phyloP scores from a whole-genome alignment of 1,140 invertebrate species.

The Drosophila leontia region DNA sequence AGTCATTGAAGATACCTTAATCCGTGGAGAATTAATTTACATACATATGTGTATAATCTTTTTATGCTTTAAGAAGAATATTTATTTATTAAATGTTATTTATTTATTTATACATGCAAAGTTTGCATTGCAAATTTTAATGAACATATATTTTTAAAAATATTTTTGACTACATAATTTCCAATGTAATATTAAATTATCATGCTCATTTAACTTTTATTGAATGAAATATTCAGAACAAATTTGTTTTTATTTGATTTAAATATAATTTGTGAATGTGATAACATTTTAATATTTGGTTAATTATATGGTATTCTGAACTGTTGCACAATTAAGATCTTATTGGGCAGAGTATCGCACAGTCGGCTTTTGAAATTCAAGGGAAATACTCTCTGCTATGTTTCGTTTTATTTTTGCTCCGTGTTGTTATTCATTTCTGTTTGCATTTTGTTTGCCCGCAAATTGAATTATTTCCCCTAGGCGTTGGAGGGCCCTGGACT shows the following conservation, averaged over 20 bases:
- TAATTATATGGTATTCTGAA: background rate
- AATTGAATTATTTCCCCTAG: conserved; percentile 71
- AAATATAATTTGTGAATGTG: background rate
- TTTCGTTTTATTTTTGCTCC: conserved; percentile 26
- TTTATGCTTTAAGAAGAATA: background rate
- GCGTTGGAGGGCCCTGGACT: conserved; percentile 13
- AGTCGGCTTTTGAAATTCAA: conserved; percentile 6
- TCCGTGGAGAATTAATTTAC: background rate
- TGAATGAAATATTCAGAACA: background rate
- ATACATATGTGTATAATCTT: background rate
- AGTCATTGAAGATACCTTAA: background rate
- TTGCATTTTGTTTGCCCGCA: conserved; percentile 61
- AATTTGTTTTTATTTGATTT: background rate
- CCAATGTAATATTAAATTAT: background rate
- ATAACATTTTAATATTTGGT: no score
- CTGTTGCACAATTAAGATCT: background rate
- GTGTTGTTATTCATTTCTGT: conserved; percentile 32
- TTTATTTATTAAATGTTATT: background rate
- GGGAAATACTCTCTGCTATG: conserved; percentile 19
- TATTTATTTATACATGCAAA: no score
- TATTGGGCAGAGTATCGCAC: conserved; percentile 7
- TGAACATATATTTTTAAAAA: background rate
- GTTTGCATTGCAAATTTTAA: no score
- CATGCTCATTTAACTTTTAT: background rate
- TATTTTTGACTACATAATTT: background rate